A percentile compares a stretch with the other conserved stretches of the same genome.
Conservation (phyloP, 1,140 invertebrate species). For the Philotrypesis tridentata region DNA sequence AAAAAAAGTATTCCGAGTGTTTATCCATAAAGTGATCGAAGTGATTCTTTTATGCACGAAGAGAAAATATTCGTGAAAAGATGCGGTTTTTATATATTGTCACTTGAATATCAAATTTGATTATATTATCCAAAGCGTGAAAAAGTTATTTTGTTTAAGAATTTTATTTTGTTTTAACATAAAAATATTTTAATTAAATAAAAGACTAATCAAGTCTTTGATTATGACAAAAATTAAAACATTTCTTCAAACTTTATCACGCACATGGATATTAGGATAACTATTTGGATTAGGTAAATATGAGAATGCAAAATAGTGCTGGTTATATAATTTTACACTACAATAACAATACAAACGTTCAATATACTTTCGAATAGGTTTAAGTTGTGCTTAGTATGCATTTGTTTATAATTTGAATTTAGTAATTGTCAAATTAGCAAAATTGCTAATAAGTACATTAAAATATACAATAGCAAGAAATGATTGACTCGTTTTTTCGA, state of each 20-base stretch:
- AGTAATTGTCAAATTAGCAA: conserved; percentile 26
- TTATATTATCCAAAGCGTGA: conserved; percentile 50
- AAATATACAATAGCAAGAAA: conserved; percentile 33
- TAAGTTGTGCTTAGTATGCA: conserved; percentile 41
- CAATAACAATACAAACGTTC: conserved; percentile 52
- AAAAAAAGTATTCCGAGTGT: conserved; percentile 18
- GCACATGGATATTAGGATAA: conserved; percentile 41
- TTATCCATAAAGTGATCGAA: conserved; percentile 6
- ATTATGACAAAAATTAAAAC: conserved; percentile 25
- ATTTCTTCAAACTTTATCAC: conserved; percentile 49
- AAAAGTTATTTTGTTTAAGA: conserved; percentile 50
- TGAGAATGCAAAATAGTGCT: conserved; percentile 48
- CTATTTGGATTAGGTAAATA: conserved; percentile 18
- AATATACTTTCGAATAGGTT: conserved; percentile 36
- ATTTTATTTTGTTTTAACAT: conserved; percentile 43
- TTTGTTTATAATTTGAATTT: conserved; percentile 40
- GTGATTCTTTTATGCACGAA: conserved; percentile 25
- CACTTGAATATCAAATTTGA: conserved; percentile 10
- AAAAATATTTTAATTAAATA: conserved; percentile 35
- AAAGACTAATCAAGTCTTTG: conserved; percentile 27
- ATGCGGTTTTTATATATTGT: conserved; percentile 28
- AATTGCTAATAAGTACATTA: conserved; percentile 13
- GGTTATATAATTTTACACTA: conserved; percentile 56
- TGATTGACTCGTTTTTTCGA: background rate
- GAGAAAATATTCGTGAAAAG: conserved; percentile 27